Evolutionary conservation across 2,888 invertebrate species (phyloP).

Genomic region (Aleiodes testaceus): DNA sequence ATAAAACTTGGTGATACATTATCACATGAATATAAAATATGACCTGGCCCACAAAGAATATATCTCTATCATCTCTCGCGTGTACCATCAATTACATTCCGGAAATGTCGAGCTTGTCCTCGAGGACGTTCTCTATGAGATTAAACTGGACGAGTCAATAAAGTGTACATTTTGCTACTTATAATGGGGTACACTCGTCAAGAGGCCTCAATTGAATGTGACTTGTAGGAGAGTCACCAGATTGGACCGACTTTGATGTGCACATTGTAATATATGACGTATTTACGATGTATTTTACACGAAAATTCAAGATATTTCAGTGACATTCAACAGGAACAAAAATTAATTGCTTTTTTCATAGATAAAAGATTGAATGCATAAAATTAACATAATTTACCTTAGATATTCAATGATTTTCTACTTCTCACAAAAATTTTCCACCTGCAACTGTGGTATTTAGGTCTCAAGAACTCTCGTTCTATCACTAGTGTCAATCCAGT

Average conservation of each 20-base stretch:
- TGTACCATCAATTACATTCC: slow-evolving; percentile 33
- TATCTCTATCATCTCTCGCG: slow-evolving; percentile 2
- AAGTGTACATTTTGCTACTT: slow-evolving; percentile 33
- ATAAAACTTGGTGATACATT: neutral
- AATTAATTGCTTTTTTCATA: neutral
- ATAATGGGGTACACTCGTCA: slow-evolving; percentile 19
- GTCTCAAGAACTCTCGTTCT: slow-evolving; percentile 37
- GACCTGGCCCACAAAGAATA: slow-evolving; percentile 15
- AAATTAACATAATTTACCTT: too few species aligned
- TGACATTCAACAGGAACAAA: neutral
- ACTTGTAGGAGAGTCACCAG: slow-evolving; percentile 42
- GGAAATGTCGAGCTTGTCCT: slow-evolving; percentile 19
- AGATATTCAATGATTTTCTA: neutral
- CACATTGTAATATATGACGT: neutral
- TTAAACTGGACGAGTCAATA: slow-evolving; percentile 40
- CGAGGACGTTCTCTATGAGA: slow-evolving; percentile 32
- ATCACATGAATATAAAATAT: neutral
- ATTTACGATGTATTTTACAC: slow-evolving; percentile 4
- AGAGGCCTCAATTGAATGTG: slow-evolving; percentile 46
- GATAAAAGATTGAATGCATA: too few species aligned
- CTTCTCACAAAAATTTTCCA: slow-evolving; percentile 36
- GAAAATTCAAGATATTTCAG: neutral
- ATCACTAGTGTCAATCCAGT: slow-evolving; percentile 7
- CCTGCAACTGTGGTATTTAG: slow-evolving; percentile 39
- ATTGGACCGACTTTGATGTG: slow-evolving; percentile 46